A percentile compares a stretch with the other conserved stretches of the same genome.
Conservation (phyloP, 2,797 vertebrate species). For the Carcharodon carcharias region DNA sequence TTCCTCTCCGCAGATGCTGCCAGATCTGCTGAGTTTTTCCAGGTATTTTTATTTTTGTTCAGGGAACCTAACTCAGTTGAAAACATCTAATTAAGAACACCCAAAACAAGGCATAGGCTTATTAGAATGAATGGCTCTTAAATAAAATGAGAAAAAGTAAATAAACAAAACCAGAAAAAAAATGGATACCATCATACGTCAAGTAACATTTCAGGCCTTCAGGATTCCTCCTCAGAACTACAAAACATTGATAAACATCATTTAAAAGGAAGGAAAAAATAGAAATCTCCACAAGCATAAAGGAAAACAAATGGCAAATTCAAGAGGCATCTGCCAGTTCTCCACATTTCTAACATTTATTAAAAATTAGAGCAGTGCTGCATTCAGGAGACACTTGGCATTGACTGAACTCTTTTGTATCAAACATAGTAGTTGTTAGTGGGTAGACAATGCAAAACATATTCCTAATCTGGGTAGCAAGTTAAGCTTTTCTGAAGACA, state of each 20-base stretch:
- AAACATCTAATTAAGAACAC: not conserved
- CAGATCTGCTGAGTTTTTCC: no score
- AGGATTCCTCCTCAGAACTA: not conserved
- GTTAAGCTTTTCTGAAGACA: not conserved
- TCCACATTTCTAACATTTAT: not conserved
- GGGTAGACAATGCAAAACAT: not conserved
- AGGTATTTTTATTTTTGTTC: no score
- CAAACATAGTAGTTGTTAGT: not conserved
- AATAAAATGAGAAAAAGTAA: not conserved
- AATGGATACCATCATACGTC: not conserved
- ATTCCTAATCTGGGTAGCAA: not conserved
- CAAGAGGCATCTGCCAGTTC: not conserved
- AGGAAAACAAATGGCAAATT: not conserved
- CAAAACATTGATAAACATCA: not conserved
- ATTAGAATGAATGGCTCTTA: not conserved
- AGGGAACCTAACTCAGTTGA: not conserved
- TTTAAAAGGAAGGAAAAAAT: not conserved
- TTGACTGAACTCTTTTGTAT: not conserved
- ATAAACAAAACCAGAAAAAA: not conserved
- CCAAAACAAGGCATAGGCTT: not conserved
- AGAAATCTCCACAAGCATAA: not conserved
- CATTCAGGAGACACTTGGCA: not conserved
- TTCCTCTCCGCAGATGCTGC: no score
- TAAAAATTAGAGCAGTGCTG: not conserved
- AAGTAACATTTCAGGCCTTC: not conserved